Base-by-base conservation (phyloP, 2,888 invertebrate genomes). In the Cabera pusaria region DNA sequence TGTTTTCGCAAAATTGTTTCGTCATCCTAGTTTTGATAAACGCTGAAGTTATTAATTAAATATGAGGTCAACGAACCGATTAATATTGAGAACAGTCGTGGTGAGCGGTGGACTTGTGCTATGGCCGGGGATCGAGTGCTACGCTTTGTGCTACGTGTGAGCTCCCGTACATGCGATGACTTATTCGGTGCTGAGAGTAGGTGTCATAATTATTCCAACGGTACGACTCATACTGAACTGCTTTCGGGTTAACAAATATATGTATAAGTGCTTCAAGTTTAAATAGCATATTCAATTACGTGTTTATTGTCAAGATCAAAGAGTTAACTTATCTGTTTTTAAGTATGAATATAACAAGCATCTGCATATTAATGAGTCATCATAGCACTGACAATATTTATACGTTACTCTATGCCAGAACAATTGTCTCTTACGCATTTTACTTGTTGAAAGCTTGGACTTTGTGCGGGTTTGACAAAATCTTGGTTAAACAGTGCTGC, bases 141-240 rank as follows among this genome's bases (percentile, higher is more conserved):
- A 44, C 24, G 48, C 40, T 54, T 55, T 48, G 41, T 49, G 29
- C 41, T 49, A 46, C 42, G 37, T 52, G 63, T 61, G 59, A 49
- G 52, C 50, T 9, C 11, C 19, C 25, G 33, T 25, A 50, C 39
- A 46, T 49, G 65, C 52, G 42, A 78, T 78, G 75, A 79, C 79
- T 68, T 80, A 72, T 60, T 61, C 59, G 55, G 66, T 77, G 48
- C 59, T 72, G 34, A 70, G 65, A 72, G 77, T 78, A 66, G 74
- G 76, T 60, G 58, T 52, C 23, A 19, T 18, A n/a, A n/a, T n/a
- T n/a, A n/a, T n/a, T n/a, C n/a, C n/a, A n/a, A n/a, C n/a, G n/a
- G n/a, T n/a, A n/a, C n/a, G n/a, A n/a, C n/a, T n/a, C n/a, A n/a
- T n/a, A n/a, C n/a, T n/a, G n/a, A n/a, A n/a, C n/a, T n/a, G n/a